phyloP scores from a whole-genome alignment of 2,888 invertebrate species.

The Tetheella fluctuosa region DNA sequence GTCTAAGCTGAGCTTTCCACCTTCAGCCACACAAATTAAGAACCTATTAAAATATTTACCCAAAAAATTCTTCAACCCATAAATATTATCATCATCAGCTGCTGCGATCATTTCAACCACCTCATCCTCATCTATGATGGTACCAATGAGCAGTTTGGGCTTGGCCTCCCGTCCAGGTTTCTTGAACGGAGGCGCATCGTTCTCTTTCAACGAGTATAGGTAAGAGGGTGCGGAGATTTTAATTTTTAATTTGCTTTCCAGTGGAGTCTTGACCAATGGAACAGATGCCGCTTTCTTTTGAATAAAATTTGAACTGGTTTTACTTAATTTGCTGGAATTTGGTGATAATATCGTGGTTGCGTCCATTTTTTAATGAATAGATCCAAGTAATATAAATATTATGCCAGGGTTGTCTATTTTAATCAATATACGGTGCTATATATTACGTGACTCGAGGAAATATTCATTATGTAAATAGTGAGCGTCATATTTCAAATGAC shows the following conservation, averaged over 20 bases:
- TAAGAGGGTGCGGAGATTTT: constrained; percentile 74
- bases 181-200: constrained; percentile 65
- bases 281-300: constrained; percentile 48
- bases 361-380: not conserved
- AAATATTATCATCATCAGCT: constrained; percentile 39
- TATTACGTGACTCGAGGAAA: too few relatives aligned
- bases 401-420: too few relatives aligned
- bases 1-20: too few relatives aligned
- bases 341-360: not conserved
- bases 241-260: constrained; percentile 31
- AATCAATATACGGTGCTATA: too few relatives aligned
- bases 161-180: constrained; percentile 45
- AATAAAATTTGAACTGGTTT: constrained; percentile 3
- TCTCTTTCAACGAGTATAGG: constrained; percentile 63
- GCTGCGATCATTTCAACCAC: constrained; percentile 62
- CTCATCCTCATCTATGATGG: constrained; percentile 58
- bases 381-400: too few relatives aligned
- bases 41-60: constrained; percentile 40
- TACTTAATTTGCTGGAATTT: constrained; percentile 5
- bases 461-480: too few relatives aligned
- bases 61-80: constrained; percentile 51
- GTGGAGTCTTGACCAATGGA: constrained; percentile 22
- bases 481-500: too few relatives aligned
- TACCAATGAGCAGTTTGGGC: constrained; percentile 55
- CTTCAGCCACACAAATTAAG: not conserved